A percentile compares a stretch with the other conserved stretches of the same genome.
phyloP scores from a whole-genome alignment of 2,113 vertebrate genomes.

The Ameiurus melas region DNA sequence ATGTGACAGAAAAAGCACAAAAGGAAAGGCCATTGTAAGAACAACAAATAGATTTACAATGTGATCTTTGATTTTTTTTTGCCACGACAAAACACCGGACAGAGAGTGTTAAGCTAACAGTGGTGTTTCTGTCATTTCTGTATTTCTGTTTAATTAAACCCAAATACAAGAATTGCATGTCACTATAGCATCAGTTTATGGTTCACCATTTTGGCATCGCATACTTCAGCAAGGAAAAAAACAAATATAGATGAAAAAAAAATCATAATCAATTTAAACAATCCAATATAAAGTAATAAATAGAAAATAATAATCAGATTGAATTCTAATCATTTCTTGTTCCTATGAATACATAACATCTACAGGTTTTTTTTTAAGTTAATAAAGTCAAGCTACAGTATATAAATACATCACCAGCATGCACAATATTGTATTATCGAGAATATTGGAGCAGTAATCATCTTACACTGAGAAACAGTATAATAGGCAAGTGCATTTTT shows the following conservation, averaged over 20 bases:
- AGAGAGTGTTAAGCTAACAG: conserved; percentile 84
- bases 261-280: conserved; percentile 73
- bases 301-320: conserved; percentile 85
- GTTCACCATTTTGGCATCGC: conserved; percentile 93
- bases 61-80: conserved; percentile 78
- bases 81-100: conserved; percentile 87
- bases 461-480: conserved; percentile 92
- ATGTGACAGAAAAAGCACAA: conserved; percentile 83
- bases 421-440: conserved; percentile 96
- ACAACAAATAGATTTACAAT: conserved; percentile 77
- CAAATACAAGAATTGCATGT: conserved; percentile 87
- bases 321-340: conserved; percentile 86
- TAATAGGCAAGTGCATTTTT: conserved; percentile 94
- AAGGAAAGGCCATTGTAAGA: conserved; percentile 78
- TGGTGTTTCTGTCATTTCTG: conserved; percentile 71
- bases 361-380: conserved; percentile 89
- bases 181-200: conserved; percentile 92
- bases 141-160: conserved; percentile 75
- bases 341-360: conserved; percentile 99
- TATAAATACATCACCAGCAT: conserved; percentile 99
- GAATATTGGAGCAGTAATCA: conserved; percentile 94
- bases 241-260: conserved; percentile 59
- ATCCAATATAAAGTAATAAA: conserved; percentile 82
- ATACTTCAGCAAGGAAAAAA: conserved; percentile 83
- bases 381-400: conserved; percentile 98